These are phyloP conservation scores for Zosterops japonicus DNA, from an alignment of 2,113 vertebrate species.

Conservation along the genomic window DNA sequence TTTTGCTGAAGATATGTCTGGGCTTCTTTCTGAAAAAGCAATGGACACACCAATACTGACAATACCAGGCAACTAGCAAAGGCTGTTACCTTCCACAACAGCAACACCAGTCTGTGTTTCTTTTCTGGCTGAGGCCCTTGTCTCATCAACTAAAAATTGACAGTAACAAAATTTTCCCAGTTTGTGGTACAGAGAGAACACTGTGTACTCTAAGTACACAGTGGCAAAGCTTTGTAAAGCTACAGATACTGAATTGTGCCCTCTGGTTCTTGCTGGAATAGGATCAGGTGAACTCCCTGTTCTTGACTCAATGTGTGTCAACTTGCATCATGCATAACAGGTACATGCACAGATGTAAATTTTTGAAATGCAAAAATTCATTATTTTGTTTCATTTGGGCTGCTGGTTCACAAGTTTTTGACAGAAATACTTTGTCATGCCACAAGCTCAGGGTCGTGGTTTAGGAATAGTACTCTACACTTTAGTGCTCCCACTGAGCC, in stretches of 20 bases:
- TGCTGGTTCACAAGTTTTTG: slow-evolving; percentile 25
- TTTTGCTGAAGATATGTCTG: not conserved
- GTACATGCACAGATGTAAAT: not conserved
- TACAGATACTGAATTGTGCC: not conserved
- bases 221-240: not conserved
- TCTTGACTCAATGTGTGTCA: not conserved
- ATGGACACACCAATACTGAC: not conserved
- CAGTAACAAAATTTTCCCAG: not conserved
- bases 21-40: not conserved
- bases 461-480: not conserved
- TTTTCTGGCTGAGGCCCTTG: not conserved
- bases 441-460: not conserved
- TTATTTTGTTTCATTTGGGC: not conserved
- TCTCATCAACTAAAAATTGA: not conserved
- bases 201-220: not conserved
- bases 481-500: not conserved
- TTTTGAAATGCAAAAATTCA: not conserved
- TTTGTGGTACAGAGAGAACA: not conserved
- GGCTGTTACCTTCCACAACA: not conserved
- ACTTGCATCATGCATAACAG: not conserved
- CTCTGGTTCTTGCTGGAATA: not conserved
- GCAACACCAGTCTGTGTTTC: accelerated
- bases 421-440: slow-evolving; percentile 23
- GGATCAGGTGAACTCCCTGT: not conserved
- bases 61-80: not conserved